Base-by-base conservation (phyloP, 2,113 vertebrate genomes). In the Melanostigma gelatinosum region DNA sequence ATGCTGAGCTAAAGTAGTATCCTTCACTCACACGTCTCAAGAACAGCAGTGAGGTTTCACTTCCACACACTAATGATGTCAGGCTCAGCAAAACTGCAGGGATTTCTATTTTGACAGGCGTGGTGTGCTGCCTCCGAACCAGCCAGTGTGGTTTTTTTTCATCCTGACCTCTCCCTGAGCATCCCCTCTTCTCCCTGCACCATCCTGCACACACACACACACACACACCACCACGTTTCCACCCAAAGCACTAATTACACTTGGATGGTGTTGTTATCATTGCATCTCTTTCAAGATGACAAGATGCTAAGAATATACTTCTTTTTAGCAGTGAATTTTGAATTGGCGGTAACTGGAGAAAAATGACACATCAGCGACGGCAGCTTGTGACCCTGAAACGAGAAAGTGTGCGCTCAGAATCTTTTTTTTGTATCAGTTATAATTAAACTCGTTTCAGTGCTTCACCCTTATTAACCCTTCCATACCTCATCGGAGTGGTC, bases 11-110 rank as follows among this genome's bases (percentile, higher is more conserved):
- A 57, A 18, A 58, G 65, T 40, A 29, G 60, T 42, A 36, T 50
- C 66, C 64, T 72, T 79, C 42, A 42, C 46, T 67, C 62, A 61
- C 63, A 44, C 64, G 46, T 34, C 22, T 72, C 67, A 64, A 68
- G 46, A 57, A 72, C 13, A 71, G 40, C 66, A 48, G 65, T 12
- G 38, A 70, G 68, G 68, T 80, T 85, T 85, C 65, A 80, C 75
- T 76, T 88, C 70, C 75, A 55, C 75, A 78, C 42, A 64, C 73
- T 85, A 75, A 84, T 78, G 48, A 80, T 70, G 68, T 72, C 77
- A 67, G 11, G 8, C 52, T 50, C 65, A 44, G 72, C 24, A 75
- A 69, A 66, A 18, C 79, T 81, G 72, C 70, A 81, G 55, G 63
- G 62, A 76, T 75, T 72, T 81, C 63, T 72, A 13, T 78, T 87